Evolutionary conservation across 2,888 invertebrate genomes (phyloP), one percentile per base, ranked within the genome.

Genomic region (Phortica magna): DNA sequence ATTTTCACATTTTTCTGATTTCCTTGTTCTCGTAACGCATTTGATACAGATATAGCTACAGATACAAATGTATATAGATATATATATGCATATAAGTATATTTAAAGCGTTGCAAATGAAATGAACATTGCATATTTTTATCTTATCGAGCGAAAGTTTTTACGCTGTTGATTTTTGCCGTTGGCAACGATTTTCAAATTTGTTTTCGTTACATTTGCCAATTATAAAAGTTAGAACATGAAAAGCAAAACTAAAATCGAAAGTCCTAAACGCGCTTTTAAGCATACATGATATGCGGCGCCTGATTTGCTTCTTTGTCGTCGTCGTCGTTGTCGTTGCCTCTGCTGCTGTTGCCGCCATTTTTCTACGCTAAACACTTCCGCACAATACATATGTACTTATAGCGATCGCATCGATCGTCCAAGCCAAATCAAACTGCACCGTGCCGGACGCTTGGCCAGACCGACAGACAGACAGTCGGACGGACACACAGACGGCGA

Each of bases 291-390:
- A 61, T 61, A 22, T 61, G 61, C 61, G 53, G 53, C 53, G 68
- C 68, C 65, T 1, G 70, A 17, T 42, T 61, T 70, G 74, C 43
- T 12, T 17, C 22, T n/a, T 64, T 73, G 74, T 67, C 78, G 31
- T 70, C 74, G 72, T 53, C 74, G 72, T 68, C 71, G 72, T 76
- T 75, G 76, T 80, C 76, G 70, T n/a, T 31, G 31, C 31, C 31
- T 31, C 31, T 31, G 31, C 1, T 31, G 72, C 76, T 75, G 76
- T 80, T 75, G 48, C n/a, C 70, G 70, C 70, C 70, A 72, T 74
- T 77, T 77, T 81, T 77, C 67, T 80, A 81, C 82, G 17, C 22
- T 84, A 82, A 84, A 86, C 85, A 83, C 85, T 86, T 86, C 85
- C 85, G 85, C 85, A 87, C 83, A 75, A 74, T 42, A 41, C 12